Percentiles rank a stretch among this genome's conserved stretches.
phyloP scores from a whole-genome alignment of 2,113 vertebrate genomes.

The Pavo muticus region DNA sequence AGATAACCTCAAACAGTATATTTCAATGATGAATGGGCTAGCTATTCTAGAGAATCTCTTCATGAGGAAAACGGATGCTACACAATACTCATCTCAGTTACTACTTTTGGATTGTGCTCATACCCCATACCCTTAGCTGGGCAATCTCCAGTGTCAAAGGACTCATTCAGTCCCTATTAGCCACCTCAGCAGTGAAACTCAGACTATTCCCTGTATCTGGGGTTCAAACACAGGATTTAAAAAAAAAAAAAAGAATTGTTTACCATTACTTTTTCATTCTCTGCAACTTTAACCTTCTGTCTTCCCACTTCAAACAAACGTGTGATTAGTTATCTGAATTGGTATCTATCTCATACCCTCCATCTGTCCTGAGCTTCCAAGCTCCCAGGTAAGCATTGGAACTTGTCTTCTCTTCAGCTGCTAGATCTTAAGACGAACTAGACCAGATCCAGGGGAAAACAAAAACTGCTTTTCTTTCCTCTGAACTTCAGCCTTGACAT shows the following conservation, averaged over 20 bases:
- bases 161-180: not conserved
- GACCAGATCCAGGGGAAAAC: rapidly evolving
- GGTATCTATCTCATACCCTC: not conserved
- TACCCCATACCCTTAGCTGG: not conserved
- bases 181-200: not conserved
- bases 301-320: not conserved
- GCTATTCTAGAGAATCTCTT: not conserved
- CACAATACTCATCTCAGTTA: not conserved
- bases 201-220: not conserved
- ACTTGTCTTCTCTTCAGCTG: not conserved
- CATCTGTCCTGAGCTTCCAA: not conserved
- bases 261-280: not conserved
- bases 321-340: not conserved
- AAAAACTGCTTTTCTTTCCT: not conserved
- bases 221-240: not conserved
- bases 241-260: not conserved
- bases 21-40: not conserved
- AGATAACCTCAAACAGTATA: not conserved
- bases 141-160: not conserved
- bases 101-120: not conserved
- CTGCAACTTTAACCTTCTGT: not conserved
- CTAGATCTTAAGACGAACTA: not conserved
- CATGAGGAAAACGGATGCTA: not conserved
- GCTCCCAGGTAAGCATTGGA: not conserved
- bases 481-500: not conserved